Percentiles rank a stretch among this genome's conserved stretches.
These are phyloP conservation scores for Lamellibrachia luymesi DNA, from an alignment of 1,140 invertebrate species.

Conservation along the genomic window DNA sequence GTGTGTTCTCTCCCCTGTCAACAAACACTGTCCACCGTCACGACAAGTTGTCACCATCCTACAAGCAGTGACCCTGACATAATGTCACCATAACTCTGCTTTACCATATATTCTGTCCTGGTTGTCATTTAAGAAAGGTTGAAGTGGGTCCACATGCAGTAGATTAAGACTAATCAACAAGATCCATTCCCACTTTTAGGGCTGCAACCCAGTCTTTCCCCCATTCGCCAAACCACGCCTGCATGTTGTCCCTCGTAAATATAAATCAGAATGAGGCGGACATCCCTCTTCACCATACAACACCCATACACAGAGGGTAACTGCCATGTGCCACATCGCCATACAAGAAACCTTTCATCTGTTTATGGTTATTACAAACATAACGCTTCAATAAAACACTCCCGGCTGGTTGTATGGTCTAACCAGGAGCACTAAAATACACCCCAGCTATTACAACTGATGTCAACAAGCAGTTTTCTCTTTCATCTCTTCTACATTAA, in stretches of 20 bases:
- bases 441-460: neutral
- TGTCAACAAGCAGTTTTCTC: neutral
- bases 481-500: neutral
- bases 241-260: neutral
- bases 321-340: neutral
- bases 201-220: neutral
- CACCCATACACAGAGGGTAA: neutral
- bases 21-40: neutral
- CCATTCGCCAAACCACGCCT: neutral
- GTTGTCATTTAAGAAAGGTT: neutral
- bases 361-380: neutral
- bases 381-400: conserved; percentile 1
- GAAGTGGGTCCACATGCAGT: too few species aligned
- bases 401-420: neutral
- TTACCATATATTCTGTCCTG: neutral
- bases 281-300: neutral
- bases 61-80: neutral
- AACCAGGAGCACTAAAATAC: neutral
- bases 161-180: neutral
- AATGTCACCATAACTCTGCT: neutral
- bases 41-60: neutral
- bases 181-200: neutral
- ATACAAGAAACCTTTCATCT: neutral
- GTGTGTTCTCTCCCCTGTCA: too few species aligned
- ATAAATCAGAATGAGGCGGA: neutral